phyloP scores from a whole-genome alignment of 2,888 invertebrate genomes.

The Folsomia candida region DNA sequence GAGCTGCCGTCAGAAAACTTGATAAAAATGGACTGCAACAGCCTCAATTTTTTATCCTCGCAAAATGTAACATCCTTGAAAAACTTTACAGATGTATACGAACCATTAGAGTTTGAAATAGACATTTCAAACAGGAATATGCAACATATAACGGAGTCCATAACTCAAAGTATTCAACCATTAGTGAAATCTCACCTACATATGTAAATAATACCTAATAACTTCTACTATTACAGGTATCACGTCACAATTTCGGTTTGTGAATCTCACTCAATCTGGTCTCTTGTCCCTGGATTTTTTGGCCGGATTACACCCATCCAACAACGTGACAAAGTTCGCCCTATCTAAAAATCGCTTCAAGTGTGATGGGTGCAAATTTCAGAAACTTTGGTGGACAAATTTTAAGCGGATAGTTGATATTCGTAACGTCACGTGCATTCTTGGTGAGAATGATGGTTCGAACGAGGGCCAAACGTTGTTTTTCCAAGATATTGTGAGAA shows the following conservation, averaged over 20 bases:
- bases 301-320: constrained; percentile 25
- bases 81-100: constrained; percentile 30
- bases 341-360: constrained; percentile 41
- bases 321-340: constrained; percentile 44
- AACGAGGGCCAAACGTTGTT: constrained; percentile 15
- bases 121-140: constrained; percentile 21
- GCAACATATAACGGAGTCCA: constrained; percentile 18
- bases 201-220: not conserved
- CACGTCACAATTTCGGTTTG: constrained; percentile 23
- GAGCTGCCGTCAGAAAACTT: constrained; percentile 40
- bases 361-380: constrained; percentile 47
- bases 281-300: constrained; percentile 40
- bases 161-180: constrained; percentile 20
- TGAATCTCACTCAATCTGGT: constrained; percentile 41
- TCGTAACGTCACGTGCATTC: constrained; percentile 41
- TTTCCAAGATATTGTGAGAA: constrained; percentile 31
- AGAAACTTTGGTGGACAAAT: constrained; percentile 39
- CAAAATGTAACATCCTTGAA: constrained; percentile 16
- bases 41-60: constrained; percentile 15
- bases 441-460: not conserved
- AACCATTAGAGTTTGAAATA: constrained; percentile 36
- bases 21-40: constrained; percentile 38
- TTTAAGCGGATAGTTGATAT: constrained; percentile 43
- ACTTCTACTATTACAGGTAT: constrained; percentile 29
- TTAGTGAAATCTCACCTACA: not conserved